Evolutionary conservation across 1,140 invertebrate genomes (phyloP), one percentile per base, ranked within the genome.

Genomic region (Papilio aristodemus): DNA sequence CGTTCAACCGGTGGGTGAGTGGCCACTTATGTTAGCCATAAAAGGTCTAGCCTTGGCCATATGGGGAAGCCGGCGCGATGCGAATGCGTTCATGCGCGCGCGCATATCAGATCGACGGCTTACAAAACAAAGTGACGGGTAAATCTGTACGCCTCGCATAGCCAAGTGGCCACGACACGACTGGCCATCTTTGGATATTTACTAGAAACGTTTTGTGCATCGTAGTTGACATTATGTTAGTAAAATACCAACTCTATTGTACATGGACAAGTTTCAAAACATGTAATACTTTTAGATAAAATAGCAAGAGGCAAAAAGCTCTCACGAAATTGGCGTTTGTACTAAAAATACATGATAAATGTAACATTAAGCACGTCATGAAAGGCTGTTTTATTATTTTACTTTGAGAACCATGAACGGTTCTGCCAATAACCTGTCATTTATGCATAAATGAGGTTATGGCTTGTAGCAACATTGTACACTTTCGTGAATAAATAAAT

Each of bases 11-110:
- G 84, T 85, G 84, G 88, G 88, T 90, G 87, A 91, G 84, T 91
- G 86, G 83, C 86, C 89, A 91, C 89, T 91, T 91, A 91, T 83
- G 83, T 84, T 80, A 74, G 80, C 89, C 89, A 86, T 91, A 91
- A 86, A 91, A 88, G 89, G 87, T 78, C 79, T 84, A 89, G 82
- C 84, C 85, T 84, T 87, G 85, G 81, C 89, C 87, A 91, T 91
- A 91, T 87, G 89, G 89, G 89, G 87, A 90, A 89, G 84, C 81
- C 81, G 83, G 75, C 84, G 76, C 78, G 78, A 78, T 75, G 85
- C 78, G 84, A 85, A 86, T 90, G 89, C 89, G 90, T 90, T 88
- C 85, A 91, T 89, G 83, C 84, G 86, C 81, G 85, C 78, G 83
- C 84, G 80, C 82, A 81, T 86, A 85, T 89, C 89, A 80, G 82